Evolutionary conservation across 2,888 invertebrate genomes (phyloP).

Genomic region (Catotricha subobsoleta): DNA sequence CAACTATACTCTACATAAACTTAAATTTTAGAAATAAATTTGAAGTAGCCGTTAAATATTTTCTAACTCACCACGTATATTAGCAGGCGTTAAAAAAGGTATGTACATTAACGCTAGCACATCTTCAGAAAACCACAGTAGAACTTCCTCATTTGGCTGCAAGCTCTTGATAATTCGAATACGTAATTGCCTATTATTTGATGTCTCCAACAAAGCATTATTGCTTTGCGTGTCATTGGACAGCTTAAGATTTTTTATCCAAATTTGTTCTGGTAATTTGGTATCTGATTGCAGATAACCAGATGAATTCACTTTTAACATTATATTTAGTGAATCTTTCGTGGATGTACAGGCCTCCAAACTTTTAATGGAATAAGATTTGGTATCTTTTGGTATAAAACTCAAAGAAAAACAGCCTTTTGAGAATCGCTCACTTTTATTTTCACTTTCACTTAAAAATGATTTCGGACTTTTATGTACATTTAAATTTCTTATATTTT

Average conservation of each 20-base stretch:
- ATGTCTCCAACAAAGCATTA: constrained; percentile 29
- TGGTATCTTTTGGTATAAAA: constrained; percentile 10
- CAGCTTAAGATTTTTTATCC: constrained; percentile 28
- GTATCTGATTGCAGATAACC: constrained; percentile 2
- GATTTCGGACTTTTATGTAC: neutral
- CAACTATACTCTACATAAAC: too few species aligned
- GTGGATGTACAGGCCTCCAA: constrained; percentile 1
- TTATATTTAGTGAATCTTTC: neutral
- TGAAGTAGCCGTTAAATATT: constrained; percentile 57
- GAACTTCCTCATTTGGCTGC: constrained; percentile 46
- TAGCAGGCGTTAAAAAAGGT: constrained; percentile 58
- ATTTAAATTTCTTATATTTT: too few species aligned
- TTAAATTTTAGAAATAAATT: too few species aligned
- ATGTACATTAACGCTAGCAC: constrained; percentile 52
- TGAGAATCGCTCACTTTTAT: neutral
- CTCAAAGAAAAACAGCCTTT: constrained; percentile 9
- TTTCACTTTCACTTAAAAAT: neutral
- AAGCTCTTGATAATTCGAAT: constrained; percentile 29
- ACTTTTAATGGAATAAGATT: too few species aligned
- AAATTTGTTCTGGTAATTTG: constrained; percentile 8
- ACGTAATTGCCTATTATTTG: constrained; percentile 15
- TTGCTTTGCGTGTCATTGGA: constrained; percentile 40
- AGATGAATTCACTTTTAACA: constrained; percentile 1
- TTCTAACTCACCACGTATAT: constrained; percentile 63
- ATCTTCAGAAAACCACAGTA: constrained; percentile 69